A percentile compares a stretch with the other conserved stretches of the same genome.
Conservation (phyloP, 2,113 vertebrate species). For the Tragulus kanchil region DNA sequence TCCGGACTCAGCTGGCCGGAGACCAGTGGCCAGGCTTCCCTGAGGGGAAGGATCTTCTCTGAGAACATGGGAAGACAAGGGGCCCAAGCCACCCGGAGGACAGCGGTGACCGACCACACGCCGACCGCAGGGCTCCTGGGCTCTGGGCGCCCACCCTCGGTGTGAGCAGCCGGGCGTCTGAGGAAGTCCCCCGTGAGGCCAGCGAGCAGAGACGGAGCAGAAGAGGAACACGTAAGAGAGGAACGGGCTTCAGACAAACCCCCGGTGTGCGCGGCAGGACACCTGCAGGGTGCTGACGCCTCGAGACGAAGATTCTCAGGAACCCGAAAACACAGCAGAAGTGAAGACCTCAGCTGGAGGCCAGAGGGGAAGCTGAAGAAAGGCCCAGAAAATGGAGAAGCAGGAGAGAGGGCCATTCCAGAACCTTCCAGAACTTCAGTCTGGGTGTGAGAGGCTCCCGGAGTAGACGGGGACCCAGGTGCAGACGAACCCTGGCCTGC, state of each 20-base stretch:
- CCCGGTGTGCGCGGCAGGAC: background rate
- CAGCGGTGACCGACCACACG: background rate
- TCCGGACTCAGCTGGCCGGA: background rate
- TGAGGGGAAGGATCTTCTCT: background rate
- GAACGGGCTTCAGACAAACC: background rate
- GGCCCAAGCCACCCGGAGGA: too few relatives aligned
- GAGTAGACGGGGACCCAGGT: background rate
- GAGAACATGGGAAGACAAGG: background rate
- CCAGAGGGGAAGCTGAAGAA: background rate
- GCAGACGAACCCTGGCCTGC: background rate
- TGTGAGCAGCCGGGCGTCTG: rapidly evolving
- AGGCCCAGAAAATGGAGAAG: rapidly evolving
- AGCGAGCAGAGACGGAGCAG: rapidly evolving
- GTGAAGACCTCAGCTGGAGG: rapidly evolving
- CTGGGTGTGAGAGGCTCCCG: rapidly evolving
- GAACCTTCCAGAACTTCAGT: background rate
- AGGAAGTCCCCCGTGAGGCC: rapidly evolving
- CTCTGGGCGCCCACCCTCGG: background rate
- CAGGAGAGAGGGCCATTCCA: background rate
- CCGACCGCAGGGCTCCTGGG: rapidly evolving
- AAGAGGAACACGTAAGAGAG: background rate
- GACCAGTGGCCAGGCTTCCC: background rate
- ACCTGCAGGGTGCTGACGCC: background rate
- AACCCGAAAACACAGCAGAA: rapidly evolving
- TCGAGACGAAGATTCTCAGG: too few relatives aligned